Percentiles rank a stretch among this genome's conserved stretches.
phyloP scores from a whole-genome alignment of 1,140 invertebrate genomes.

The Capitella teleta region DNA sequence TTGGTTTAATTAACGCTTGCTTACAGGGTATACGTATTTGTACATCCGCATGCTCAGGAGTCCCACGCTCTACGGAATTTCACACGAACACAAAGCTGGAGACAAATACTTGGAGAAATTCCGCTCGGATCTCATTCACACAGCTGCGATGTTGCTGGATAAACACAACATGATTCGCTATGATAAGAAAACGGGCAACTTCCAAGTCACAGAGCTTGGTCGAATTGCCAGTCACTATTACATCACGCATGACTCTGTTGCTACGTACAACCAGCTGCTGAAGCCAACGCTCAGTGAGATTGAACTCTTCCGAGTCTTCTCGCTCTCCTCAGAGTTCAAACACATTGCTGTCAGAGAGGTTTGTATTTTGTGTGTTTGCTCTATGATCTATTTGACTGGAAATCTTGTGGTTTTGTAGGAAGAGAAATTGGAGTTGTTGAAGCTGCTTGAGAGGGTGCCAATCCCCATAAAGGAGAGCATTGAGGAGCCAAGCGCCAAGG shows the following conservation, averaged over 20 bases:
- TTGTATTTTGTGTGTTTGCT: slow-evolving; percentile 1
- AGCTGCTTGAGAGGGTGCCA: slow-evolving; percentile 88
- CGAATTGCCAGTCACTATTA: slow-evolving; percentile 97
- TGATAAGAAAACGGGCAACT: slow-evolving; percentile 86
- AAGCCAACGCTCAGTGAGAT: slow-evolving; percentile 96
- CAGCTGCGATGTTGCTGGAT: slow-evolving; percentile 77
- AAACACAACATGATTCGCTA: slow-evolving; percentile 88
- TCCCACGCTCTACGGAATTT: slow-evolving; percentile 73
- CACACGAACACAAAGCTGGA: slow-evolving; percentile 54
- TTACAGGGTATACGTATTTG: slow-evolving; percentile 71
- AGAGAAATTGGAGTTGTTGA: slow-evolving; percentile 94
- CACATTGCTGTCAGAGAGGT: slow-evolving; percentile 66
- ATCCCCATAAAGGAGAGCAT: slow-evolving; percentile 99
- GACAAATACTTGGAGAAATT: slow-evolving; percentile 78
- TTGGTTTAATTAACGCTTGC: slow-evolving; percentile 26
- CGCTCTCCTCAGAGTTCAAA: slow-evolving; percentile 59
- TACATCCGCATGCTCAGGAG: slow-evolving; percentile 61
- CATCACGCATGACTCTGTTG: slow-evolving; percentile 92
- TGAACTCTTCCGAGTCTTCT: slow-evolving; percentile 97
- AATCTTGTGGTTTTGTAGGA: slow-evolving; percentile 46
- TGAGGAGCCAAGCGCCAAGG: slow-evolving; percentile 94
- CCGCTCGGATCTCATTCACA: slow-evolving; percentile 90
- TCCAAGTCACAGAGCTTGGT: slow-evolving; percentile 86
- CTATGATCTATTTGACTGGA: background rate
- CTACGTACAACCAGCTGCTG: slow-evolving; percentile 89